Base-by-base conservation (phyloP, 2,113 vertebrate species). In the Rhabdomys dilectus region DNA sequence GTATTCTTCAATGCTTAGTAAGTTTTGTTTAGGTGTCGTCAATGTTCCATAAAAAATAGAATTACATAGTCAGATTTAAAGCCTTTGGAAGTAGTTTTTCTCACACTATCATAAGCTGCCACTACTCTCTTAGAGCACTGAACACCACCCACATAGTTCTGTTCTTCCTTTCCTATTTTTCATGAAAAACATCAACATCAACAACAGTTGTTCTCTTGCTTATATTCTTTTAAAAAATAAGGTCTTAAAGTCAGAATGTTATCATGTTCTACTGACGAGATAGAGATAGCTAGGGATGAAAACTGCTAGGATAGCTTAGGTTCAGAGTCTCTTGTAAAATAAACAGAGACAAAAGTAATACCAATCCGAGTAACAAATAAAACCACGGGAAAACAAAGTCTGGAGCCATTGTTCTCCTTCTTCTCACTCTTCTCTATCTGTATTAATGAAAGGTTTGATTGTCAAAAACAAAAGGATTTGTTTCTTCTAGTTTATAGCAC, bases 161-260 rank as follows among this genome's bases (percentile, higher is more conserved):
- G 68, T 90, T 17, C 3, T 5, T 24, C 31, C n/a, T 29, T 11
- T 58, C n/a, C n/a, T 39, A 15, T 82, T 84, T 56, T 84, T 56
- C 51, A 81, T 48, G 75, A 81, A 66, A 56, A 89, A 88, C 70
- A 73, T 21, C 34, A 36, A 70, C 29, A 68, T 26, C 26, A 77
- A 34, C 31, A 78, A 36, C 31, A 53, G 1, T 4, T 64, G n/a
- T 70, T 77, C 66, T 86, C 17, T 88, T 64, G 66, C 42, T 76
- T 72, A 78, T 48, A 53, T 11, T 78, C 24, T 51, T 91, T 68
- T 34, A 93, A 94, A 95, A 86, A 58, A 78, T 92, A 80, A 75
- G 91, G 64, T 64, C 26, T 51, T 15, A 21, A 66, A 77, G 73
- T 17, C 45, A 16, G 22, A 66, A 56, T 22, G 34, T 19, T n/a